phyloP scores from a whole-genome alignment of 1,140 invertebrate species.

The Phymastichus coffea region DNA sequence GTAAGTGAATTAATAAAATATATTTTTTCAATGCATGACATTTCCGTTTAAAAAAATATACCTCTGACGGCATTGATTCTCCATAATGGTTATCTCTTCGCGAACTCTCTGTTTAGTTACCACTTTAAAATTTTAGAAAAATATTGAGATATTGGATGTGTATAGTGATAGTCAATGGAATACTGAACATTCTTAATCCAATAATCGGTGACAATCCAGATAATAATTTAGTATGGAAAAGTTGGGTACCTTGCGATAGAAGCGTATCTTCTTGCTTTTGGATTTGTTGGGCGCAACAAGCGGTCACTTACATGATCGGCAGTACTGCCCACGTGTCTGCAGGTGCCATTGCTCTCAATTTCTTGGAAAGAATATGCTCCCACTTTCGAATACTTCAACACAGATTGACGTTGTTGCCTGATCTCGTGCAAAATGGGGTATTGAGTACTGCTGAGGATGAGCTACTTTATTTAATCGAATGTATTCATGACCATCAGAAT shows the following conservation, averaged over 20 bases:
- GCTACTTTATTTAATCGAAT: too few species aligned
- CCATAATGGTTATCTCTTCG: too few species aligned
- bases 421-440: too few species aligned
- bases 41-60: too few species aligned
- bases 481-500: too few species aligned
- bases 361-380: neutral
- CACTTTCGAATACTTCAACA: neutral
- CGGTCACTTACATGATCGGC: neutral
- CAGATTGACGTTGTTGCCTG: neutral
- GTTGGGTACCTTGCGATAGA: neutral
- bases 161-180: neutral
- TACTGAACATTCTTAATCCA: neutral
- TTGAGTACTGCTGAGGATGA: too few species aligned
- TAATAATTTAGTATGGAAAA: neutral
- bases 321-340: neutral
- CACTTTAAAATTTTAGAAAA: too few species aligned
- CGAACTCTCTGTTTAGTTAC: too few species aligned
- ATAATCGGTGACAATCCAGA: neutral
- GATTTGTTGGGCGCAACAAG: neutral
- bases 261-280: neutral
- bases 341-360: neutral
- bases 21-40: too few species aligned
- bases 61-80: too few species aligned
- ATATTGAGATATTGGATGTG: too few species aligned
- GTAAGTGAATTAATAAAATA: too few species aligned